Evolutionary conservation across 2,113 vertebrate genomes (phyloP).

Genomic region (Pomatostomus ruficeps): DNA sequence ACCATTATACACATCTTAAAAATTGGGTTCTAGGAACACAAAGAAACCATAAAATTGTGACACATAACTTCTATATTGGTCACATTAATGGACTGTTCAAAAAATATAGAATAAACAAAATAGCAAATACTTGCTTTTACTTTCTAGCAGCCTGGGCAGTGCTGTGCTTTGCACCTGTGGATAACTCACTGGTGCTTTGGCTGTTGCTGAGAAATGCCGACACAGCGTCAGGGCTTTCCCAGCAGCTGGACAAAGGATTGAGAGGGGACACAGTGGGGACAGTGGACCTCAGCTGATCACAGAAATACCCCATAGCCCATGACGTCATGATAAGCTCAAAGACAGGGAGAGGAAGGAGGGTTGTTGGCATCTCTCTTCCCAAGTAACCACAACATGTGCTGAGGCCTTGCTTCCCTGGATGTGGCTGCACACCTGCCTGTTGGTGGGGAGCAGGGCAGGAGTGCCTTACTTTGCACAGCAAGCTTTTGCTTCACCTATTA

Average conservation of each 20-base stretch:
- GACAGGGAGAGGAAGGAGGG: not conserved
- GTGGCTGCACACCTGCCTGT: not conserved
- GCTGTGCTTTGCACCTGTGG: not conserved
- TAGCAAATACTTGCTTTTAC: not conserved
- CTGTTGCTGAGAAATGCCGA: not conserved
- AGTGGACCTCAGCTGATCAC: not conserved
- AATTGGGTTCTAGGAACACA: not conserved
- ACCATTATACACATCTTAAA: not conserved
- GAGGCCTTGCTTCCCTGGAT: not conserved
- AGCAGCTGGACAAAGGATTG: too few relatives aligned
- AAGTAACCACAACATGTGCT: accelerated
- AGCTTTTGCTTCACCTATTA: not conserved
- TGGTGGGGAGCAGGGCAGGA: not conserved
- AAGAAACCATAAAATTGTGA: not conserved
- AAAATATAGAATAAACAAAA: not conserved
- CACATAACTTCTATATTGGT: not conserved
- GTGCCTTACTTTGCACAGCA: accelerated
- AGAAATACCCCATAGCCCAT: not conserved
- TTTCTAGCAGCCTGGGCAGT: not conserved
- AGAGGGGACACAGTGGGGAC: not conserved
- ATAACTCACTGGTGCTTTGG: not conserved
- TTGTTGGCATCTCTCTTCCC: not conserved
- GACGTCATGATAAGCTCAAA: not conserved
- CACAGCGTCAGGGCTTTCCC: not conserved
- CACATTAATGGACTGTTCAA: not conserved